Percentiles rank a stretch among this genome's conserved stretches.
phyloP scores from a whole-genome alignment of 2,797 vertebrate genomes.

The Chrysocyon brachyurus region DNA sequence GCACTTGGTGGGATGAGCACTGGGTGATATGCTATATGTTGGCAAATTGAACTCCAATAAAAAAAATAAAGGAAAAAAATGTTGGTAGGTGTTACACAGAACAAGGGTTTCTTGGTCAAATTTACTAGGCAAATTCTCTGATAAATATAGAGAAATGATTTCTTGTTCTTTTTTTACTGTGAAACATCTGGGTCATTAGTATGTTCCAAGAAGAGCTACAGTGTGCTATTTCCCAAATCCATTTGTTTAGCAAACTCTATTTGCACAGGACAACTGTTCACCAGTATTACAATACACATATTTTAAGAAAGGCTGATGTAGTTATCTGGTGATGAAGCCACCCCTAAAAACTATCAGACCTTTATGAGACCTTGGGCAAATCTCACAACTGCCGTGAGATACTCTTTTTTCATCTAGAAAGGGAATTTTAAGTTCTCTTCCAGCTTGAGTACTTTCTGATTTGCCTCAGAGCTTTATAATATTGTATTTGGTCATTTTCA shows the following conservation, averaged over 20 bases:
- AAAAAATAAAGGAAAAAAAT: too few species aligned
- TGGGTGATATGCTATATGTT: too few species aligned
- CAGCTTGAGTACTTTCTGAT: not conserved
- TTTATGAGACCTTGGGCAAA: not conserved
- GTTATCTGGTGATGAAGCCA: not conserved
- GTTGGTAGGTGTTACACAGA: not conserved
- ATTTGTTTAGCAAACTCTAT: conserved; percentile 39
- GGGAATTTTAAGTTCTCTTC: not conserved
- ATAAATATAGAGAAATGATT: not conserved
- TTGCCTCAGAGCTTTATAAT: conserved; percentile 21
- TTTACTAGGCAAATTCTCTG: not conserved
- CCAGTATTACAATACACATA: not conserved
- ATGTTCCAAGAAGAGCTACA: not conserved
- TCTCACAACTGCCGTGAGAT: not conserved
- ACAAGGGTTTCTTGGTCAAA: not conserved
- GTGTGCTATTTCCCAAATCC: not conserved
- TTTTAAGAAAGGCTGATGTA: not conserved
- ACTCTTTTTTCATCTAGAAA: conserved; percentile 48
- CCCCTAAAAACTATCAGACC: not conserved
- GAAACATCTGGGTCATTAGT: not conserved
- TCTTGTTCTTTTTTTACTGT: not conserved
- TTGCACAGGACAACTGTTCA: conserved; percentile 30
- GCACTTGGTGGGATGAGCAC: too few species aligned
- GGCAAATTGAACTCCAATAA: too few species aligned
- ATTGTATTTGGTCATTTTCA: conserved; percentile 5